A percentile compares a stretch with the other conserved stretches of the same genome.
Conservation (phyloP, 2,797 vertebrate genomes). For the Eurystomus glaucurus region DNA sequence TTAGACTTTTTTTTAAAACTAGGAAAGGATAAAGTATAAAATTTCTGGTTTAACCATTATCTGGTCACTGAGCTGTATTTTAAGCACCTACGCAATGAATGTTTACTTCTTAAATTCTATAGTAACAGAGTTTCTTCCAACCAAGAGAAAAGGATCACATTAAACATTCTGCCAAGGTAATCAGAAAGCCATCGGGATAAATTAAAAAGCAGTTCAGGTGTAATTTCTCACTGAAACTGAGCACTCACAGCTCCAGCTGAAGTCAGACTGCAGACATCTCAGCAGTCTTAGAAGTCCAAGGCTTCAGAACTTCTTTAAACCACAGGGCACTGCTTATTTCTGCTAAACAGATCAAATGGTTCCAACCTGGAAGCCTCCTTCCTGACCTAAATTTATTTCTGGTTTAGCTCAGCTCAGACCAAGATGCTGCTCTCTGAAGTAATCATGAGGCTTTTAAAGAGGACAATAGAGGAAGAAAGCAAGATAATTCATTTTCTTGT, state of each 20-base stretch:
- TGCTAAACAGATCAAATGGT: neutral
- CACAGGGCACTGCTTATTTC: neutral
- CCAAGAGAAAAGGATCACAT: neutral
- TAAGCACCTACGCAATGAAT: neutral
- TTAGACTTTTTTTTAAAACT: neutral
- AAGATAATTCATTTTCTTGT: neutral
- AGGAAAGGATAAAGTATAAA: neutral
- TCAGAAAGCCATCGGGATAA: neutral
- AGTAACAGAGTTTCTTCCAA: neutral
- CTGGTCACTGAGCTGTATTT: neutral
- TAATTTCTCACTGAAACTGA: neutral
- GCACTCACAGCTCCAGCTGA: neutral
- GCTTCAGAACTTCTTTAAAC: neutral
- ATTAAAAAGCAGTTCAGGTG: neutral
- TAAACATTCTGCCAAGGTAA: neutral
- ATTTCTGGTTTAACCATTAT: neutral
- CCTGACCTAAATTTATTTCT: neutral
- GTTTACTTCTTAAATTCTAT: neutral
- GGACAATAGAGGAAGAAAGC: fast-evolving
- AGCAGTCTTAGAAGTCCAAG: fast-evolving
- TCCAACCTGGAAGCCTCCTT: neutral
- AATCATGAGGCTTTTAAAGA: neutral
- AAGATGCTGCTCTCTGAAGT: neutral
- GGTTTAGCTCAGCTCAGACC: neutral
- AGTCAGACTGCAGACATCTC: neutral